Percentiles rank a stretch among this genome's conserved stretches.
Conservation (phyloP, 2,113 vertebrate species). For the Drymodes brunneopygia region DNA sequence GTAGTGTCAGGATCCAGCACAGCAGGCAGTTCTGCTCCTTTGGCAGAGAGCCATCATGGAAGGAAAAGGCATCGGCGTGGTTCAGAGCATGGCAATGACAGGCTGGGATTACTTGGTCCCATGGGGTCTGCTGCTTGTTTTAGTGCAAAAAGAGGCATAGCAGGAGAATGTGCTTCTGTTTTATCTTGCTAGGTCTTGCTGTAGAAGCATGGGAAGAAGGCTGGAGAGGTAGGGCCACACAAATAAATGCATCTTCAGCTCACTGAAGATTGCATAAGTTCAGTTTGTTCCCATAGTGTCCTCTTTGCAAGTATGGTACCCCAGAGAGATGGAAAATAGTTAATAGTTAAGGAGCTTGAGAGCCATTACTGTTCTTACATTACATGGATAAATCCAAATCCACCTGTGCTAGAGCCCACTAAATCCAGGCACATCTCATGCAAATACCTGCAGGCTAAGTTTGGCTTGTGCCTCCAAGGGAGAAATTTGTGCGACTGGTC, state of each 20-base stretch:
- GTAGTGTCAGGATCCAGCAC: background rate
- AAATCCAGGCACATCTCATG: background rate
- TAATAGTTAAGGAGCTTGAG: no score
- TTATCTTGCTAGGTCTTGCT: background rate
- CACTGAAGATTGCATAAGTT: background rate
- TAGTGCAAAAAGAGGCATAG: background rate
- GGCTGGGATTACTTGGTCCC: background rate
- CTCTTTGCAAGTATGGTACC: background rate
- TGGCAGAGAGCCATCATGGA: background rate
- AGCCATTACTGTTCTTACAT: background rate
- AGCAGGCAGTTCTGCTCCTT: background rate
- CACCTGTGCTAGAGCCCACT: background rate
- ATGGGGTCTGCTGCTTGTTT: background rate
- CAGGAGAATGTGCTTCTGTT: background rate
- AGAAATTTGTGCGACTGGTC: background rate
- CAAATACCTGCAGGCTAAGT: background rate
- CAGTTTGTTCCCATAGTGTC: background rate
- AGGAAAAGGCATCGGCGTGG: background rate
- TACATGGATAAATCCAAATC: background rate
- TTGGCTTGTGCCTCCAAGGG: background rate
- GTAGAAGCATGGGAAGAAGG: background rate
- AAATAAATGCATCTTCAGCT: background rate
- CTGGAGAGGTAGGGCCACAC: background rate
- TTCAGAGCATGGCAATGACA: background rate
- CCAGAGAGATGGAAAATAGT: background rate